These are phyloP conservation scores for Cygnus buccinator DNA, from an alignment of 2,113 vertebrate species.

Conservation along the genomic window DNA sequence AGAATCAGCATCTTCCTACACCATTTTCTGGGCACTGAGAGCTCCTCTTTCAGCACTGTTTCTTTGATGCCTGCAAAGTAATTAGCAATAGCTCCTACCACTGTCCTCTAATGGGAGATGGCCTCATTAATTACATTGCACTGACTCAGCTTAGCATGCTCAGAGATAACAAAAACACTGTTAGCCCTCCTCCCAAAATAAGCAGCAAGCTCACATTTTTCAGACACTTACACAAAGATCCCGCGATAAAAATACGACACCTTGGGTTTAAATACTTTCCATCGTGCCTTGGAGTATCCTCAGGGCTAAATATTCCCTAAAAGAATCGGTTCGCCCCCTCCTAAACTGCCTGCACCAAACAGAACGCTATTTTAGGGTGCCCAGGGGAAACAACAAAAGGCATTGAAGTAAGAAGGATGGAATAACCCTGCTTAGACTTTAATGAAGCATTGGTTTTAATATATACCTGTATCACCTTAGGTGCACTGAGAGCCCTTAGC, in stretches of 20 bases:
- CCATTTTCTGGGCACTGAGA: rapidly evolving
- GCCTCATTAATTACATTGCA: conserved; percentile 30
- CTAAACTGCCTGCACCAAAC: not conserved
- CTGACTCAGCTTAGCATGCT: not conserved
- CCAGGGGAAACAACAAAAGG: not conserved
- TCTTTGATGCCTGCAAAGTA: not conserved
- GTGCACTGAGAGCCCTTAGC: not conserved
- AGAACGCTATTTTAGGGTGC: not conserved
- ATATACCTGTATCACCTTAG: not conserved
- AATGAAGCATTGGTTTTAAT: rapidly evolving
- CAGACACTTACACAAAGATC: not conserved
- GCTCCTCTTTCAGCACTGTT: not conserved
- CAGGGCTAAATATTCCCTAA: not conserved
- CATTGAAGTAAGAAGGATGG: not conserved
- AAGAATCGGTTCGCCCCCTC: not conserved
- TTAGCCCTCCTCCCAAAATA: not conserved
- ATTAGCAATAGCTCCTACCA: conserved; percentile 17
- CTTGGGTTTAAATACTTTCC: not conserved
- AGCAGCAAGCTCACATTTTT: not conserved
- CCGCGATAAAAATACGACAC: rapidly evolving
- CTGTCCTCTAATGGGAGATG: not conserved
- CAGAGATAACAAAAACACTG: not conserved
- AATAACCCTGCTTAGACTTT: rapidly evolving
- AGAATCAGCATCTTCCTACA: not conserved
- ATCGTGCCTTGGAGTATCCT: not conserved